These are phyloP conservation scores for Discoglossus pictus DNA, from an alignment of 2,797 vertebrate genomes.

Conservation along the genomic window DNA sequence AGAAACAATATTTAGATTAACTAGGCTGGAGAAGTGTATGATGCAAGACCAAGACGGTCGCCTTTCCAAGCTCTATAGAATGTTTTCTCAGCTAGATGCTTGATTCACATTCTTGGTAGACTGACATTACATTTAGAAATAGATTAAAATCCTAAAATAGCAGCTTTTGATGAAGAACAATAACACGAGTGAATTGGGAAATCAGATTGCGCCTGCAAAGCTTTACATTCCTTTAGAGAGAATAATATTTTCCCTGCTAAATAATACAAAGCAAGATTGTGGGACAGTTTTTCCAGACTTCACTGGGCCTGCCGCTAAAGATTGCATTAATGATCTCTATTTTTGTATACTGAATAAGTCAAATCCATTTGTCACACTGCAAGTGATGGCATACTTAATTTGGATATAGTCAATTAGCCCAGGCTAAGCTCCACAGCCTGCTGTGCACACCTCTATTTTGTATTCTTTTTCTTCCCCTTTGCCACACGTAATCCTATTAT, in stretches of 20 bases:
- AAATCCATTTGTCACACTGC: constrained; percentile 99
- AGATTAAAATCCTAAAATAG: constrained; percentile 16
- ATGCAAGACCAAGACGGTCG: constrained; percentile 79
- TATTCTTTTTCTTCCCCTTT: constrained; percentile 90
- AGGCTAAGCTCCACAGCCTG: constrained; percentile 96
- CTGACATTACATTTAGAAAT: constrained; percentile 28
- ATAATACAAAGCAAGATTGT: constrained; percentile 57
- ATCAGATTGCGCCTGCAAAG: constrained; percentile 20
- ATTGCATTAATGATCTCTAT: constrained; percentile 98
- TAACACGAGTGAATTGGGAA: constrained; percentile 15
- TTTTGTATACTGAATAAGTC: constrained; percentile 99
- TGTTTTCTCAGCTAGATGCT: constrained; percentile 76
- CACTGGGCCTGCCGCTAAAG: constrained; percentile 80
- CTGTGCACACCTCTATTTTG: constrained; percentile 97
- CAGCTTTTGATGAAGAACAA: constrained; percentile 20
- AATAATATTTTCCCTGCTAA: constrained; percentile 52
- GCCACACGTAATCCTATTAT: constrained; percentile 98
- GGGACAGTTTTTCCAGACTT: constrained; percentile 73
- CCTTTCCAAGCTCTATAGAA: constrained; percentile 70
- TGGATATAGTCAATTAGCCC: constrained; percentile 99
- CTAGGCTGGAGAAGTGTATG: constrained; percentile 79
- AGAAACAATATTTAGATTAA: constrained; percentile 92
- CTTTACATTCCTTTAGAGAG: constrained; percentile 63
- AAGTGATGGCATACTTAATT: constrained; percentile 99
- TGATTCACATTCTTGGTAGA: constrained; percentile 64